Evolutionary conservation across 2,113 vertebrate genomes (phyloP), one percentile per base, ranked within the genome.

Genomic region (Prietella phreatophila): DNA sequence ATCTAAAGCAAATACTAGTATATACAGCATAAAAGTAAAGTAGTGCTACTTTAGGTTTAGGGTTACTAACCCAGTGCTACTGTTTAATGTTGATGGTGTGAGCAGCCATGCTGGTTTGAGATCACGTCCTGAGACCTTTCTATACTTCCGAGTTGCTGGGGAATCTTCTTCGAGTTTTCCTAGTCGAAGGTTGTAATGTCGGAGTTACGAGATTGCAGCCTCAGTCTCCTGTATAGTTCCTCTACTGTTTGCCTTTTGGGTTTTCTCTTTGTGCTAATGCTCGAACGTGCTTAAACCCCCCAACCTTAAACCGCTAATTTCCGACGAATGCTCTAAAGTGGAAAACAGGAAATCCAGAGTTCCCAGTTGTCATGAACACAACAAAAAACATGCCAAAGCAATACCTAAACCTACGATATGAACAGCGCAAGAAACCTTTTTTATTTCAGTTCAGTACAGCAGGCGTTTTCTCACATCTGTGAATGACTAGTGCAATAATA

Each of bases 391-490:
- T n/a, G 22, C 22, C 73, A 55, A 17, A 30, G 47, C 15, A 14
- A 27, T 15, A 42, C 20, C 19, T 42, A 75, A 75, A 2, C 39
- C 25, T 15, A 47, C 47, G 47, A 47, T 47, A 76, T 25, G 10
- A 27, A 76, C 27, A 79, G 76, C 47, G 27, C 17, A 22, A 79
- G 20, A 56, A 56, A n/a, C 11, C 11, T 76, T 53, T n/a, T 27
- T 78, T n/a, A 17, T 2, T 15, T 30, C 78, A 47, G 42, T 47
- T 47, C n/a, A 50, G 39, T 78, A 78, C 25, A n/a, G 78, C 53
- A n/a, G 78, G n/a, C 15, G 19, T 69, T 60, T 27, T 8, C 65
- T 82, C 53, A 73, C 86, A 87, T 82, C 86, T 87, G 86, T 60
- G 36, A 73, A 87, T 47, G 79, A 82, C 30, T 82, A 71, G 25